A percentile compares a stretch with the other conserved stretches of the same genome.
Conservation (phyloP, 2,888 invertebrate genomes). For the Perizoma flavofasciatum region DNA sequence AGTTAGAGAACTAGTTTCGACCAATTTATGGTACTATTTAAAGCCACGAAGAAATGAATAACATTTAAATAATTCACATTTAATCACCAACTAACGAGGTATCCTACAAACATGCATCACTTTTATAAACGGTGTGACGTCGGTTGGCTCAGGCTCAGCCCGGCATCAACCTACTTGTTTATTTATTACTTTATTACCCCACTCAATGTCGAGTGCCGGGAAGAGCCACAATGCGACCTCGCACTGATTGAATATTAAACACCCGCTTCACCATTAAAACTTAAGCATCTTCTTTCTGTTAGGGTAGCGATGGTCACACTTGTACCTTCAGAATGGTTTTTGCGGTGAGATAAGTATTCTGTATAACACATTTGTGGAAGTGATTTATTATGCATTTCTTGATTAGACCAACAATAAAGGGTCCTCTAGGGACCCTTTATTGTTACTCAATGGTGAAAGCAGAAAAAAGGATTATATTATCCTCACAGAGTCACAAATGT, state of each 20-base stretch:
- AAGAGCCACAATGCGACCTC: constrained; percentile 68
- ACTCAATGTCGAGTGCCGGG: constrained; percentile 70
- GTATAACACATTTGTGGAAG: background rate
- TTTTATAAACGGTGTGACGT: constrained; percentile 12
- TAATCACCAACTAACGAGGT: constrained; percentile 13
- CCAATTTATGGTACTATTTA: background rate
- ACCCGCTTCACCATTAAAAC: constrained; percentile 52
- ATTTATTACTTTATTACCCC: constrained; percentile 77
- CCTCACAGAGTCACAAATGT: too few species aligned
- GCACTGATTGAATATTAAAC: constrained; percentile 74
- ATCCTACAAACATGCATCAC: constrained; percentile 19
- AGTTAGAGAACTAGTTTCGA: too few species aligned
- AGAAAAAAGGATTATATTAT: too few species aligned
- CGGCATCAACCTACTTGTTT: constrained; percentile 64
- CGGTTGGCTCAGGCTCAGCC: constrained; percentile 12
- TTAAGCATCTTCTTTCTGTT: constrained; percentile 42
- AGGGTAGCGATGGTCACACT: background rate
- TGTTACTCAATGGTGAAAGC: too few species aligned
- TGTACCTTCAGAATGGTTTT: background rate
- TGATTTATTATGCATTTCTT: too few species aligned
- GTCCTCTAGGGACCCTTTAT: too few species aligned
- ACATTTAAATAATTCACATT: constrained; percentile 17
- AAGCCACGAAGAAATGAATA: constrained; percentile 10
- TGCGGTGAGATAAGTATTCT: background rate
- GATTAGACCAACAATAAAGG: too few species aligned